These are phyloP conservation scores for Eurypyga helias DNA, from an alignment of 2,113 vertebrate genomes.

Conservation along the genomic window DNA sequence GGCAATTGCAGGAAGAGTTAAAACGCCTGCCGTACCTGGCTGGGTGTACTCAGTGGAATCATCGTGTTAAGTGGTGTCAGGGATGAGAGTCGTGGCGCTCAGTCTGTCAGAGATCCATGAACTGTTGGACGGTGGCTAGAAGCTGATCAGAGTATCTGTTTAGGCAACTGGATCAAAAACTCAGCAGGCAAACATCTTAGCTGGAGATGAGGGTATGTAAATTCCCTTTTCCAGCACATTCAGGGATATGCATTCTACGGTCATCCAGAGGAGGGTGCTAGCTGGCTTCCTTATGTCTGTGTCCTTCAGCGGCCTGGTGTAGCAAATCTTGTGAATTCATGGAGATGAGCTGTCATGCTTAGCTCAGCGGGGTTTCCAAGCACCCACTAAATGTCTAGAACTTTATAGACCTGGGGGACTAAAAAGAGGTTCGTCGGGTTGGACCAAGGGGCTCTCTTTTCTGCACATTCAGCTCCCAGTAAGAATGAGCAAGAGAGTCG, in stretches of 20 bases:
- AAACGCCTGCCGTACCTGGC: not conserved
- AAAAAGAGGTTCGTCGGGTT: not conserved
- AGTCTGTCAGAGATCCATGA: not conserved
- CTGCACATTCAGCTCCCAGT: not conserved
- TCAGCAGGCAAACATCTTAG: not conserved
- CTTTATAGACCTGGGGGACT: not conserved
- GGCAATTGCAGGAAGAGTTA: not conserved
- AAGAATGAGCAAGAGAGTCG: not conserved
- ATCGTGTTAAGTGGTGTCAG: rapidly evolving
- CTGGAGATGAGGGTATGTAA: not conserved
- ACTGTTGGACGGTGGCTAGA: not conserved
- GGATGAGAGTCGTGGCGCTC: not conserved
- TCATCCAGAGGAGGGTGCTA: slow-evolving; percentile 2
- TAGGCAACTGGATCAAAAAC: not conserved
- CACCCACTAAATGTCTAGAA: not conserved
- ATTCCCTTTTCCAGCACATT: not conserved
- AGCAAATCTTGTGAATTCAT: not conserved
- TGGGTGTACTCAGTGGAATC: not conserved
- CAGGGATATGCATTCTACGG: not conserved
- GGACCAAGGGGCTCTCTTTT: not conserved
- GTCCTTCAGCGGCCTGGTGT: not conserved
- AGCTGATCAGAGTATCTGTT: not conserved
- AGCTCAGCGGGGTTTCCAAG: not conserved
- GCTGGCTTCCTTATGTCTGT: not conserved
- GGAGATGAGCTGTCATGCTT: not conserved